These are phyloP conservation scores for Pelmatolapia mariae DNA, from an alignment of 2,113 vertebrate genomes.

Conservation along the genomic window DNA sequence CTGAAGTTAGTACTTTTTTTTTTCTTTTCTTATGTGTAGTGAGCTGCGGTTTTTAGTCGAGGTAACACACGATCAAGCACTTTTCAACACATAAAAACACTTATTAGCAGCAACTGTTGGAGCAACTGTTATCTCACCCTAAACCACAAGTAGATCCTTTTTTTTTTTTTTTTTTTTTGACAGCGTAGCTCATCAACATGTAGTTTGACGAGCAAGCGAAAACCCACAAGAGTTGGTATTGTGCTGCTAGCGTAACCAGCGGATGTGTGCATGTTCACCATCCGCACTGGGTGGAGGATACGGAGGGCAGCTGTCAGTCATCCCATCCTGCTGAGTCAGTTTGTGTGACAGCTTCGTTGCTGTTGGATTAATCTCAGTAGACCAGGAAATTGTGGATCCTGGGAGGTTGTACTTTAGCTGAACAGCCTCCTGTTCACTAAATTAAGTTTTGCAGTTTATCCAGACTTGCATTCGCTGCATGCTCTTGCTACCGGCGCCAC, in stretches of 20 bases:
- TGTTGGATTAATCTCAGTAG: neutral
- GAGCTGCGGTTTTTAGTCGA: neutral
- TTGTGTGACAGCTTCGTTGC: constrained; percentile 34
- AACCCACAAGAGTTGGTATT: neutral
- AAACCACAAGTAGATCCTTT: neutral
- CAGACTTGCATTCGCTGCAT: neutral
- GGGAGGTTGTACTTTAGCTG: neutral
- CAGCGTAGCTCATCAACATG: neutral
- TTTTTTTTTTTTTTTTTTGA: neutral
- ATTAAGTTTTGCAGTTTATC: neutral
- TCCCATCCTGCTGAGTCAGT: constrained; percentile 57
- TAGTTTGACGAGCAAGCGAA: neutral
- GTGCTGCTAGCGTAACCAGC: neutral
- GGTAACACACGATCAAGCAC: constrained; percentile 3
- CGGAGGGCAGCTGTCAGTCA: constrained; percentile 45
- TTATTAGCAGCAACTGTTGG: neutral
- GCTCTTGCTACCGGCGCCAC: neutral
- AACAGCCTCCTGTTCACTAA: neutral
- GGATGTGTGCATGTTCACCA: constrained; percentile 37
- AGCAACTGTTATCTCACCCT: neutral
- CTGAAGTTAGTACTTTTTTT: neutral
- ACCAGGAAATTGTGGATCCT: constrained; percentile 27
- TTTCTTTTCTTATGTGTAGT: neutral
- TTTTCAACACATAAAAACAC: neutral
- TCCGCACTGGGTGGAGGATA: constrained; percentile 19